Conservation (phyloP, 2,888 invertebrate genomes). For the Troides aeacus region DNA sequence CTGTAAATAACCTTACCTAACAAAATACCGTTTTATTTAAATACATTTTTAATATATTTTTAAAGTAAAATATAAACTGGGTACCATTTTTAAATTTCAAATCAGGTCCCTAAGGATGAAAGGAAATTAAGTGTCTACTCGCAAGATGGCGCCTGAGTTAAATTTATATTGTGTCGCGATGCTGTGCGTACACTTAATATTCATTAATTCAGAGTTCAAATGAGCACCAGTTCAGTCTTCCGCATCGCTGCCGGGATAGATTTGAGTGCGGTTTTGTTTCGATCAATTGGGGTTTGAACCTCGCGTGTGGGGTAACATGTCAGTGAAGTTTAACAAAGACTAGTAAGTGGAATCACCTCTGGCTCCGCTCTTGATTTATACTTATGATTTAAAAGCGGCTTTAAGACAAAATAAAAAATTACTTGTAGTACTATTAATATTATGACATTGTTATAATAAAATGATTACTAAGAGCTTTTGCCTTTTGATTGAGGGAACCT, state of each 20-base stretch:
- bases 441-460: too few species aligned
- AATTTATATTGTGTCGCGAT: slow-evolving; percentile 32
- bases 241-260: slow-evolving; percentile 47
- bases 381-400: too few species aligned
- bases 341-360: too few species aligned
- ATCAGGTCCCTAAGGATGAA: slow-evolving; percentile 37
- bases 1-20: not conserved
- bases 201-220: slow-evolving; percentile 64
- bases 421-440: too few species aligned
- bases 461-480: too few species aligned
- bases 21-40: not conserved
- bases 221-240: slow-evolving; percentile 52
- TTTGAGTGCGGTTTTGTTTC: slow-evolving; percentile 51
- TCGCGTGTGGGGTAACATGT: slow-evolving; percentile 1
- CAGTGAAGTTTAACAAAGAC: not conserved
- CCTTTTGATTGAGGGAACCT: too few species aligned
- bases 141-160: slow-evolving; percentile 46
- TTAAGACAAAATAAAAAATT: too few species aligned
- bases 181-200: slow-evolving; percentile 65
- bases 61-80: not conserved
- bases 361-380: too few species aligned
- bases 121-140: slow-evolving; percentile 48
- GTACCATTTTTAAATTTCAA: slow-evolving; percentile 29
- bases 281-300: slow-evolving; percentile 31
- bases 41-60: not conserved